phyloP scores from a whole-genome alignment of 2,113 vertebrate genomes.

The Strix aluco region DNA sequence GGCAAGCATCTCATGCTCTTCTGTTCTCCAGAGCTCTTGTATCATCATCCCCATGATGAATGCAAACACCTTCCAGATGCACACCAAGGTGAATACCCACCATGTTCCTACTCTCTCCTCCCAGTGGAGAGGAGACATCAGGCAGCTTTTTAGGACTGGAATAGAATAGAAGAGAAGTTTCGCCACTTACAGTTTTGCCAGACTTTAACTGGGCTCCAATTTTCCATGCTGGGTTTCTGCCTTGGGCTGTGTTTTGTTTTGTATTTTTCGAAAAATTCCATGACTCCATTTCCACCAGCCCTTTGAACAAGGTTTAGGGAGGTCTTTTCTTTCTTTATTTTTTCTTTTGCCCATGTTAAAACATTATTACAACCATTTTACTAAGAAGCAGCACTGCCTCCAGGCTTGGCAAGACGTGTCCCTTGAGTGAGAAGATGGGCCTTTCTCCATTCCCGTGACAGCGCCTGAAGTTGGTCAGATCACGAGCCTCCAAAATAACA shows the following conservation, averaged over 20 bases:
- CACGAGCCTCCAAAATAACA: slow-evolving; percentile 15
- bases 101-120: neutral
- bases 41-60: neutral
- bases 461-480: neutral
- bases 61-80: neutral
- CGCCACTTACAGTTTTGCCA: slow-evolving; percentile 34
- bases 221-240: slow-evolving; percentile 63
- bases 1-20: neutral
- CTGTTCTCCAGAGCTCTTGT: neutral
- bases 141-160: slow-evolving; percentile 46
- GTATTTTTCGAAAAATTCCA: slow-evolving; percentile 60
- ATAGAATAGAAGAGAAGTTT: slow-evolving; percentile 21
- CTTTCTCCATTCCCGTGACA: slow-evolving; percentile 48
- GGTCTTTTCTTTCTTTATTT: slow-evolving; percentile 39
- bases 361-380: slow-evolving; percentile 49
- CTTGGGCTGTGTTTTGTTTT: slow-evolving; percentile 56
- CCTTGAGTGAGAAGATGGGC: slow-evolving; percentile 7
- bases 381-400: slow-evolving; percentile 40
- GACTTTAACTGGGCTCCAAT: slow-evolving; percentile 18
- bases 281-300: slow-evolving; percentile 47
- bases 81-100: neutral
- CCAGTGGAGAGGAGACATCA: neutral
- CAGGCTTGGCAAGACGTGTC: slow-evolving; percentile 49
- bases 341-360: slow-evolving; percentile 26
- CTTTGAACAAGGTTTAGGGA: slow-evolving; percentile 62